These are phyloP conservation scores for Melipona beecheii DNA, from an alignment of 2,888 invertebrate species.

Conservation along the genomic window DNA sequence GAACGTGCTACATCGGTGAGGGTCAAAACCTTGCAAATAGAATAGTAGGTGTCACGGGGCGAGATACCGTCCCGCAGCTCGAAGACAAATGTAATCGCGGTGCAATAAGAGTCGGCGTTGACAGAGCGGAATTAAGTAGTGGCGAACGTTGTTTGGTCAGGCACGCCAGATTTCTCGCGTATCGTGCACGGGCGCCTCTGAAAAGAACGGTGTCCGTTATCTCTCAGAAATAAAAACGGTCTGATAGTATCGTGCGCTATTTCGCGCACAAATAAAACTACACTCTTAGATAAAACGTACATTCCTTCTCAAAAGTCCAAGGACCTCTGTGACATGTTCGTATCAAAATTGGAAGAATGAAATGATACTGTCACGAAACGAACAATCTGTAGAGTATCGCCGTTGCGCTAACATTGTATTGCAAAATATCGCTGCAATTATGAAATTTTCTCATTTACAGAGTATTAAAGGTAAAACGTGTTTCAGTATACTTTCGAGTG, in stretches of 20 bases:
- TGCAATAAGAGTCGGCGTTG: background rate
- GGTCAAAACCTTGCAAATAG: background rate
- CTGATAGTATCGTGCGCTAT: background rate
- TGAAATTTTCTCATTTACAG: too few species aligned
- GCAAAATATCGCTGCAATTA: too few species aligned
- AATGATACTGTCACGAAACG: too few species aligned
- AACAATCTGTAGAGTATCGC: too few species aligned
- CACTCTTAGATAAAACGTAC: background rate
- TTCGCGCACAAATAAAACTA: conserved; percentile 19
- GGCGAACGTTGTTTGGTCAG: conserved; percentile 20
- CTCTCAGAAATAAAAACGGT: conserved; percentile 26
- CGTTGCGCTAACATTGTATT: too few species aligned
- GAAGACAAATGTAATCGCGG: conserved; percentile 13
- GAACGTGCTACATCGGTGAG: conserved; percentile 14
- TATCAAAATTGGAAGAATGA: too few species aligned
- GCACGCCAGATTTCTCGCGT: conserved; percentile 7
- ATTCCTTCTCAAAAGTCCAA: too few species aligned
- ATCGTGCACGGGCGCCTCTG: background rate
- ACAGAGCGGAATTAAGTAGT: conserved; percentile 38
- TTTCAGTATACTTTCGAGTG: too few species aligned
- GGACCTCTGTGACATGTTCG: too few species aligned
- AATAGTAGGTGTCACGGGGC: background rate
- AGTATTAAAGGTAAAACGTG: too few species aligned
- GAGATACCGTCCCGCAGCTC: background rate
- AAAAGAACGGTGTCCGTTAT: conserved; percentile 21